phyloP scores from a whole-genome alignment of 1,140 invertebrate species.

The Drosophila baimaii region DNA sequence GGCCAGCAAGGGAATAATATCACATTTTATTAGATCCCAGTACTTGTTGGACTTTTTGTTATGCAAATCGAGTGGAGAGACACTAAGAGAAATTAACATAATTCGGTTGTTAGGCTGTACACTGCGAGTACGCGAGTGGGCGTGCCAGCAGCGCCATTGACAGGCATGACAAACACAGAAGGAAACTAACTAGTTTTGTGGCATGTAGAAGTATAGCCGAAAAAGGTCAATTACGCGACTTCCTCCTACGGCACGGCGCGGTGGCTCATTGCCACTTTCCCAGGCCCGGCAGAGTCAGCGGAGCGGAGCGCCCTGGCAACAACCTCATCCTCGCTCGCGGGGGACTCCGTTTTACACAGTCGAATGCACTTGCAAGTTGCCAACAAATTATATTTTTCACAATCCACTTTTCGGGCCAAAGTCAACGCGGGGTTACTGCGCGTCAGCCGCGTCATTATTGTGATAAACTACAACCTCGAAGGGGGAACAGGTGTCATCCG shows the following conservation, averaged over 20 bases:
- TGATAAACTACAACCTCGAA: constrained; percentile 63
- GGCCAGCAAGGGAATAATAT: constrained; percentile 40
- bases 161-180: constrained; percentile 24
- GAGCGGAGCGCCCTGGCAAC: constrained; percentile 51
- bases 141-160: constrained; percentile 45
- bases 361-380: constrained; percentile 65
- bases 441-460: constrained; percentile 63
- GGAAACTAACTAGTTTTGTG: constrained; percentile 45
- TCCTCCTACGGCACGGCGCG: constrained; percentile 21
- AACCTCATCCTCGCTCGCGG: constrained; percentile 43
- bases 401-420: constrained; percentile 53
- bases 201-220: constrained; percentile 45
- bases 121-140: constrained; percentile 39
- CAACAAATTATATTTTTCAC: constrained; percentile 62
- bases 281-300: constrained; percentile 45
- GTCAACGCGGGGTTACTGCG: constrained; percentile 46
- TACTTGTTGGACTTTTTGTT: constrained; percentile 55
- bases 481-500: constrained; percentile 76
- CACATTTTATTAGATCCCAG: constrained; percentile 29
- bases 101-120: constrained; percentile 55
- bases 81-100: constrained; percentile 52
- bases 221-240: constrained; percentile 79
- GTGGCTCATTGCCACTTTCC: constrained; percentile 60
- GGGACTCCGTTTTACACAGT: constrained; percentile 68
- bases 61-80: constrained; percentile 67